A percentile compares a stretch with the other conserved stretches of the same genome.
Conservation (phyloP, 2,113 vertebrate genomes). For the Natator depressus region DNA sequence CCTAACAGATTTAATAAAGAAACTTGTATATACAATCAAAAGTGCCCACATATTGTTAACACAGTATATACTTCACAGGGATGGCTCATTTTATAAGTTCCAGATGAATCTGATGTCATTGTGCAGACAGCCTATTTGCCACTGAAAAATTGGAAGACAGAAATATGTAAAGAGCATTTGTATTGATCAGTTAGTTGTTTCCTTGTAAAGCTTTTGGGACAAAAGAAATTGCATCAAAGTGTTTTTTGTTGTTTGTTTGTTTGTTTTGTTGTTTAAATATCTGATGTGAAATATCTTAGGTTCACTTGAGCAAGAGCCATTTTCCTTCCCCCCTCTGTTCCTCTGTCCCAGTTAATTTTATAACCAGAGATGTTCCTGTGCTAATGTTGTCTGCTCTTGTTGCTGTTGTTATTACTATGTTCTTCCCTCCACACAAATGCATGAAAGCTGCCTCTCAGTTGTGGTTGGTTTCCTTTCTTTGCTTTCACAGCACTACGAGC, state of each 20-base stretch:
- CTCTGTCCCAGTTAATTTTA: background rate
- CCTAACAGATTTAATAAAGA: background rate
- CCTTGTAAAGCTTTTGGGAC: background rate
- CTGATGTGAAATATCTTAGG: background rate
- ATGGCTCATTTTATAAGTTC: rapidly evolving
- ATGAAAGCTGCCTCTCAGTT: rapidly evolving
- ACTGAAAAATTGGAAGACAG: rapidly evolving
- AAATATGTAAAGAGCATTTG: background rate
- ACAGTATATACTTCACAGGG: background rate
- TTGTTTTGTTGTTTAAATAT: background rate
- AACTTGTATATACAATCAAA: background rate
- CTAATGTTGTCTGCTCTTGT: background rate
- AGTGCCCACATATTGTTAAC: background rate
- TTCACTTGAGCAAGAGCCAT: background rate
- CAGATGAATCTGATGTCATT: background rate
- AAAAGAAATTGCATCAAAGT: background rate
- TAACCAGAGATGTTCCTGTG: rapidly evolving
- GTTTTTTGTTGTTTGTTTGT: background rate
- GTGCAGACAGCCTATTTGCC: background rate
- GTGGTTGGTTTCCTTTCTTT: background rate
- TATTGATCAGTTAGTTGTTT: background rate
- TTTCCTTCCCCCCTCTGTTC: background rate
- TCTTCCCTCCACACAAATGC: no score
- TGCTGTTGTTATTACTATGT: rapidly evolving
- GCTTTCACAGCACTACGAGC: rapidly evolving